A percentile compares a stretch with the other conserved stretches of the same genome.
phyloP scores from a whole-genome alignment of 2,113 vertebrate species.

The Elachura formosa region DNA sequence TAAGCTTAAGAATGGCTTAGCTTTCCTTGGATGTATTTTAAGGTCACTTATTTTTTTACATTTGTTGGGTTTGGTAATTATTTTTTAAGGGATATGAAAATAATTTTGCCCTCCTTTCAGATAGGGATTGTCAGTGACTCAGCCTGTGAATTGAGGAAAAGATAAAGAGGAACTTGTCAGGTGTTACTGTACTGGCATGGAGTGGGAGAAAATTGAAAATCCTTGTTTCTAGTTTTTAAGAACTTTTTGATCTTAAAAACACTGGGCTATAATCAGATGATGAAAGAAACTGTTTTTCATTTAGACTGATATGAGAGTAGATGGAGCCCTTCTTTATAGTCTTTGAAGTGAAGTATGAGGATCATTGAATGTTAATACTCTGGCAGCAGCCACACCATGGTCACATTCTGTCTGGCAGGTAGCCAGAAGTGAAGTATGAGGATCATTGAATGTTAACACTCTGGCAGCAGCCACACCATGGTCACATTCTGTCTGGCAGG shows the following conservation, averaged over 20 bases:
- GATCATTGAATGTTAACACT: not conserved
- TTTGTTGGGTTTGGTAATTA: not conserved
- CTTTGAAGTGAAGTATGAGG: not conserved
- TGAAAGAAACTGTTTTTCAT: not conserved
- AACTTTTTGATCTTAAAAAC: not conserved
- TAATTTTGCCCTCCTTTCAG: not conserved
- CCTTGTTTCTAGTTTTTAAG: not conserved
- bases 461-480: fast-evolving
- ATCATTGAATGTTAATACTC: not conserved
- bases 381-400: fast-evolving
- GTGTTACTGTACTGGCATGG: not conserved
- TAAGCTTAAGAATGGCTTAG: not conserved
- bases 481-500: not conserved
- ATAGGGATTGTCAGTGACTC: not conserved
- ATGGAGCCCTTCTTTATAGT: not conserved
- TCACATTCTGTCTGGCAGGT: not conserved
- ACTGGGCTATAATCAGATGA: not conserved
- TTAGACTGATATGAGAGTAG: not conserved
- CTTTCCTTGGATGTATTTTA: not conserved
- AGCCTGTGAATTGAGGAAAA: not conserved
- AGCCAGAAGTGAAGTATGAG: not conserved
- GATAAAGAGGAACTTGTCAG: not conserved
- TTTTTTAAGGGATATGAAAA: not conserved
- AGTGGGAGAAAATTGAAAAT: not conserved
- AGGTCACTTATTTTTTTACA: not conserved